Evolutionary conservation across 2,113 vertebrate genomes (phyloP).

Genomic region (Entelurus aequoreus): DNA sequence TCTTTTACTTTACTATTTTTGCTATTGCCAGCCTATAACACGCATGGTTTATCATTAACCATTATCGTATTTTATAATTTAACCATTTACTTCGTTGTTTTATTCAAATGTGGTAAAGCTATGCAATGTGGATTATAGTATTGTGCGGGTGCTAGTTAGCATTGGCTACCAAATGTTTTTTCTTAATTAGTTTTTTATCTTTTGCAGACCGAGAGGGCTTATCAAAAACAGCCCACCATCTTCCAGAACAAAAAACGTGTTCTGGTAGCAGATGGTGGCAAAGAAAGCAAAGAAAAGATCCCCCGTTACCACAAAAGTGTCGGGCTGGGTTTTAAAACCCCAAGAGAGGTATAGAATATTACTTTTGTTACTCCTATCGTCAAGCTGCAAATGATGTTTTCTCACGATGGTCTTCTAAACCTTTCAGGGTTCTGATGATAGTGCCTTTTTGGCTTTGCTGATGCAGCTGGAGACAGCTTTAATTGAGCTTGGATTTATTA

Average conservation of each 20-base stretch:
- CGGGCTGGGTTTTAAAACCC: constrained; percentile 93
- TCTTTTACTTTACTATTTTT: neutral
- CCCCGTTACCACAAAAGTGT: constrained; percentile 89
- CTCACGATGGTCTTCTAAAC: constrained; percentile 90
- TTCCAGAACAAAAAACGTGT: constrained; percentile 97
- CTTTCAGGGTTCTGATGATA: constrained; percentile 70
- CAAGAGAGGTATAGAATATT: constrained; percentile 81
- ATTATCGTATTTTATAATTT: too few species aligned
- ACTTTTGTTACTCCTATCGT: neutral
- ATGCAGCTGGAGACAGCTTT: constrained; percentile 47
- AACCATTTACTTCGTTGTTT: too few species aligned
- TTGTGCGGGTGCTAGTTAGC: too few species aligned
- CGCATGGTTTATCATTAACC: too few species aligned
- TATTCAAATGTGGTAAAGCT: neutral
- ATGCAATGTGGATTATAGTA: neutral
- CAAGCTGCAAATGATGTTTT: constrained; percentile 76
- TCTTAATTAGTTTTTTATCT: neutral
- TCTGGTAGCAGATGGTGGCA: constrained; percentile 78
- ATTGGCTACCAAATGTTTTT: rapidly evolving
- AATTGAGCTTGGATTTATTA: neutral
- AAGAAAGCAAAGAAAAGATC: constrained; percentile 84
- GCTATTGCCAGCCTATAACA: rapidly evolving
- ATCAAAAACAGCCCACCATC: constrained; percentile 97
- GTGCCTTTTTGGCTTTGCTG: constrained; percentile 71
- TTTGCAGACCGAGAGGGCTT: constrained; percentile 85